phyloP scores from a whole-genome alignment of 2,888 invertebrate species.

The Epinotia nisella region DNA sequence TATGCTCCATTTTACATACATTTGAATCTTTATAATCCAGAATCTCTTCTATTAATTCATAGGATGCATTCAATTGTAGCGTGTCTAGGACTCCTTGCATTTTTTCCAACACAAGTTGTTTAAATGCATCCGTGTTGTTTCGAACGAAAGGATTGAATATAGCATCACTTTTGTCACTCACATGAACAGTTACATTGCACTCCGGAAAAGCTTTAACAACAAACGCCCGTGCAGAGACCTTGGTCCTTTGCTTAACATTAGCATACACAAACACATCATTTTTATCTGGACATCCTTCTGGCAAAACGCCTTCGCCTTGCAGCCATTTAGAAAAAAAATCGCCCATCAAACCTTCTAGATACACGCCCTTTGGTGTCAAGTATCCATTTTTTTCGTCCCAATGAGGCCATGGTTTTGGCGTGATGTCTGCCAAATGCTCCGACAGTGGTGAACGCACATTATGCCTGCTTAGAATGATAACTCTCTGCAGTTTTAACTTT shows the following conservation, averaged over 20 bases:
- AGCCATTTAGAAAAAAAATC: slow-evolving; percentile 63
- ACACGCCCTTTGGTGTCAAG: slow-evolving; percentile 66
- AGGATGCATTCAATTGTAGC: slow-evolving; percentile 61
- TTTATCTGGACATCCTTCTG: slow-evolving; percentile 59
- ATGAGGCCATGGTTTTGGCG: slow-evolving; percentile 66
- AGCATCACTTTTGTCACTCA: slow-evolving; percentile 59
- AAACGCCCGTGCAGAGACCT: slow-evolving; percentile 69
- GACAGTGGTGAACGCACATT: slow-evolving; percentile 71
- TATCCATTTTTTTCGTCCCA: slow-evolving; percentile 67
- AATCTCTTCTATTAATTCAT: slow-evolving; percentile 61
- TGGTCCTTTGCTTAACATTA: slow-evolving; percentile 69
- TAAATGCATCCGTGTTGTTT: slow-evolving; percentile 62
- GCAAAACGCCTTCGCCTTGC: slow-evolving; percentile 56
- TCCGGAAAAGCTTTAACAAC: slow-evolving; percentile 64
- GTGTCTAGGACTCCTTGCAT: slow-evolving; percentile 61
- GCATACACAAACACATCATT: slow-evolving; percentile 70
- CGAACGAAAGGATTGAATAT: slow-evolving; percentile 72
- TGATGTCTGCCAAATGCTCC: slow-evolving; percentile 58
- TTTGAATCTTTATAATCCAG: slow-evolving; percentile 69
- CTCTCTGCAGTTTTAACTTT: slow-evolving; percentile 57
- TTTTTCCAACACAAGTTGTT: slow-evolving; percentile 56
- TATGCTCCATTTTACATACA: slow-evolving; percentile 58
- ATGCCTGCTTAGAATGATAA: slow-evolving; percentile 70
- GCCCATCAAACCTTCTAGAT: slow-evolving; percentile 71
- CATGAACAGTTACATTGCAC: slow-evolving; percentile 68